phyloP scores from a whole-genome alignment of 2,888 invertebrate genomes.

The Lumbricus terrestris region DNA sequence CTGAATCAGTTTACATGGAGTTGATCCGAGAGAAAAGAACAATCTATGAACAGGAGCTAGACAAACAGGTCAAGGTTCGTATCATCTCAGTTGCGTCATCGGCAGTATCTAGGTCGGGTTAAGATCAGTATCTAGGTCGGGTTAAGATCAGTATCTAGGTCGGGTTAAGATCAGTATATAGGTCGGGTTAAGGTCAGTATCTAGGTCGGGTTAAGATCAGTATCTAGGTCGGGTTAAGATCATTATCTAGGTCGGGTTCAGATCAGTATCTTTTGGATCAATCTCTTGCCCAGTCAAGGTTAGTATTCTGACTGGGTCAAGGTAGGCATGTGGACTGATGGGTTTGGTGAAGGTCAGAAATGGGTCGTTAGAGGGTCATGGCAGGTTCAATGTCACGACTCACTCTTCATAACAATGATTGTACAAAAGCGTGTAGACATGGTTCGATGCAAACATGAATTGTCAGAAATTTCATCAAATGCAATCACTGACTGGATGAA shows the following conservation, averaged over 20 bases:
- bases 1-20: constrained; percentile 53
- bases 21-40: constrained; percentile 56
- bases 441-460: no score
- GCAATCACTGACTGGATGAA: no score
- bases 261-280: no score
- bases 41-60: constrained; percentile 59
- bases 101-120: neutral
- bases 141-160: neutral
- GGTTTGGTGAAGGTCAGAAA: neutral
- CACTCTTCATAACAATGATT: neutral
- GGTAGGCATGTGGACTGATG: neutral
- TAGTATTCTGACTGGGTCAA: neutral
- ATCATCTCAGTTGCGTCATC: neutral
- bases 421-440: neutral
- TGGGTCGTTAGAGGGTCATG: neutral
- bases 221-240: neutral
- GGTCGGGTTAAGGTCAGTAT: neutral
- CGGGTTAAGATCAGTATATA: neutral
- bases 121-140: neutral
- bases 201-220: neutral
- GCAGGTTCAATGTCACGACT: no score
- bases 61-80: constrained; percentile 59
- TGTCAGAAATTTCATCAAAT: no score
- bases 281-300: no score
- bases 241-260: no score